Conservation (phyloP, 2,113 vertebrate species). For the Malurus elegans region DNA sequence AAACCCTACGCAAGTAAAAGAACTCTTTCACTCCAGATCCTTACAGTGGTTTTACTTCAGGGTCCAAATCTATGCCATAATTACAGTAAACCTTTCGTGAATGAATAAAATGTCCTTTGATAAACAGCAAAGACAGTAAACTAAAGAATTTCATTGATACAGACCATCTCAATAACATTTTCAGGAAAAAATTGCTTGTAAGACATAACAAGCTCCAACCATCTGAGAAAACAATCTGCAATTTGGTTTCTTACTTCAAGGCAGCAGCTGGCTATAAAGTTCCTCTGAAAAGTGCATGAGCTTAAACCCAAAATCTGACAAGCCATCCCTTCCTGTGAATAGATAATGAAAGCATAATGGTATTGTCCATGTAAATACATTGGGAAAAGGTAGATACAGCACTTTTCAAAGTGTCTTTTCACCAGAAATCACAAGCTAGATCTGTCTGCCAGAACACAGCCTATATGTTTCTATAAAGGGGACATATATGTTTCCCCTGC, state of each 20-base stretch:
- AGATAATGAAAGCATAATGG: neutral
- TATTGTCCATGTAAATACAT: neutral
- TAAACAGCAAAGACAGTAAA: neutral
- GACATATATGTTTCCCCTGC: neutral
- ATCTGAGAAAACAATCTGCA: neutral
- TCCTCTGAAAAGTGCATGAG: neutral
- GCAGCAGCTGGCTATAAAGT: neutral
- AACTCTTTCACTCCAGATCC: neutral
- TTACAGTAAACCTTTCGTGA: neutral
- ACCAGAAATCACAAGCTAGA: neutral
- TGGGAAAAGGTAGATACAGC: neutral
- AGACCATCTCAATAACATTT: neutral
- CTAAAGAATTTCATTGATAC: neutral
- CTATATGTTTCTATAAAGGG: neutral
- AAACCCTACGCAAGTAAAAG: neutral
- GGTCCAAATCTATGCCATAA: neutral
- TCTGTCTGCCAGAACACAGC: neutral
- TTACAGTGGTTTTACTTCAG: neutral
- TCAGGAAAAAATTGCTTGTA: neutral
- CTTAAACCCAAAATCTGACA: neutral
- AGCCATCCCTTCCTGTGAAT: neutral
- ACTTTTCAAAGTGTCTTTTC: neutral
- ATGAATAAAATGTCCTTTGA: neutral
- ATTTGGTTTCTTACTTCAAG: neutral
- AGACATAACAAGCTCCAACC: neutral